These are phyloP conservation scores for Columbina picui DNA, from an alignment of 2,113 vertebrate species.

Conservation along the genomic window DNA sequence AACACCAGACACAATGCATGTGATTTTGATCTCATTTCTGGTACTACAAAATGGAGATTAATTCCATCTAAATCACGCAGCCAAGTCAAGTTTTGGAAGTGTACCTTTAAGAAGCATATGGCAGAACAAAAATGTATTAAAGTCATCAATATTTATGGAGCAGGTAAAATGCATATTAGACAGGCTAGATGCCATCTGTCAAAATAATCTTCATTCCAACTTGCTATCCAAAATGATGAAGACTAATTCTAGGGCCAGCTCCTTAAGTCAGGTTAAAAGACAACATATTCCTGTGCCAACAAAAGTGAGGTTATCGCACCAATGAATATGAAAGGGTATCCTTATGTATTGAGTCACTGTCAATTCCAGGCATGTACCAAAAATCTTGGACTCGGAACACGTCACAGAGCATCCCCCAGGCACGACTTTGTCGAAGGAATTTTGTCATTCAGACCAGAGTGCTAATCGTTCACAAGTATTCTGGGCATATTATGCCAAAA, in stretches of 20 bases:
- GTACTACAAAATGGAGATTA: slow-evolving; percentile 53
- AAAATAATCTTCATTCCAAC: slow-evolving; percentile 58
- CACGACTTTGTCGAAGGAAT: slow-evolving; percentile 37
- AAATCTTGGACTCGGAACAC: not conserved
- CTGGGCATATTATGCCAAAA: not conserved
- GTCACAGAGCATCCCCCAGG: not conserved
- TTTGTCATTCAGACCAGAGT: slow-evolving; percentile 35
- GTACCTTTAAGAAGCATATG: slow-evolving; percentile 63
- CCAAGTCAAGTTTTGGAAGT: slow-evolving; percentile 45
- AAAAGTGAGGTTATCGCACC: slow-evolving; percentile 53
- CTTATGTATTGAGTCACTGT: slow-evolving; percentile 29
- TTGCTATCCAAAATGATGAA: slow-evolving; percentile 43
- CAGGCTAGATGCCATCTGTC: slow-evolving; percentile 64
- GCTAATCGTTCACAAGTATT: slow-evolving; percentile 43
- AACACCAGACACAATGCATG: not conserved
- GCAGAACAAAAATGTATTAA: slow-evolving; percentile 55
- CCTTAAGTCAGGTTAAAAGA: slow-evolving; percentile 62
- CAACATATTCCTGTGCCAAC: slow-evolving; percentile 32
- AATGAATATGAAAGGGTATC: slow-evolving; percentile 17
- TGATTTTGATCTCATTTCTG: slow-evolving; percentile 11
- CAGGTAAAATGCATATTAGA: slow-evolving; percentile 67
- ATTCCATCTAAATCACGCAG: slow-evolving; percentile 11
- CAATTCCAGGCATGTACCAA: slow-evolving; percentile 20
- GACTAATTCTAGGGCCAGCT: slow-evolving; percentile 38
- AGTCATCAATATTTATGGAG: slow-evolving; percentile 68